Percentiles rank a stretch among this genome's conserved stretches.
These are phyloP conservation scores for Calliphora vomitoria DNA, from an alignment of 2,888 invertebrate genomes.

Conservation along the genomic window DNA sequence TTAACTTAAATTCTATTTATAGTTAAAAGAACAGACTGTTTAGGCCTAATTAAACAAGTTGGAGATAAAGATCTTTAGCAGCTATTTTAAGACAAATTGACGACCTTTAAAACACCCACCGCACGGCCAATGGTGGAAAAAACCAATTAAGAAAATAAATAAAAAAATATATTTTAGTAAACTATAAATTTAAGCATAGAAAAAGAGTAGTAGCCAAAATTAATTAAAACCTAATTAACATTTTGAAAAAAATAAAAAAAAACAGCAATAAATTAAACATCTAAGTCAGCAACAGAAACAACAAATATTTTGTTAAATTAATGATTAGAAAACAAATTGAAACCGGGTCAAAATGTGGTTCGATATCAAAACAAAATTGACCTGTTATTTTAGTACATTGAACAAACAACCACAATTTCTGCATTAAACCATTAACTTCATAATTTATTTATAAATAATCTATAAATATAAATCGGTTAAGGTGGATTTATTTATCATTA, in stretches of 20 bases:
- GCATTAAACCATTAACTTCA: too few species aligned
- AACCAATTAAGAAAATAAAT: neutral
- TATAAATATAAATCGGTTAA: too few species aligned
- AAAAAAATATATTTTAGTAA: too few species aligned
- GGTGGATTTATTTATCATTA: neutral
- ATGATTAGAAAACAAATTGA: too few species aligned
- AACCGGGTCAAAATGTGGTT: neutral
- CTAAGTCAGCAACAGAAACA: neutral
- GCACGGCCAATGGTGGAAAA: neutral
- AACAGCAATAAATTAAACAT: neutral
- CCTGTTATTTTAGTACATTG: too few species aligned
- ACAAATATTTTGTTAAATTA: too few species aligned
- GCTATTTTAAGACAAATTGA: neutral
- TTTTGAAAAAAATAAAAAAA: neutral
- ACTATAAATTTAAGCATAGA: constrained; percentile 10
- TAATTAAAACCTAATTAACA: neutral
- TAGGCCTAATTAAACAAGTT: neutral
- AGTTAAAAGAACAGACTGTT: neutral
- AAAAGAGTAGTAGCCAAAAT: neutral
- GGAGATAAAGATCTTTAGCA: neutral
- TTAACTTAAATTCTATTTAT: neutral
- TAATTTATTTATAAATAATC: too few species aligned
- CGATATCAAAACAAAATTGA: neutral
- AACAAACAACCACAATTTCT: too few species aligned
- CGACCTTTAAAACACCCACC: neutral